A percentile compares a stretch with the other conserved stretches of the same genome.
phyloP scores from a whole-genome alignment of 2,797 vertebrate genomes.

The Pseudochirops corinnae region DNA sequence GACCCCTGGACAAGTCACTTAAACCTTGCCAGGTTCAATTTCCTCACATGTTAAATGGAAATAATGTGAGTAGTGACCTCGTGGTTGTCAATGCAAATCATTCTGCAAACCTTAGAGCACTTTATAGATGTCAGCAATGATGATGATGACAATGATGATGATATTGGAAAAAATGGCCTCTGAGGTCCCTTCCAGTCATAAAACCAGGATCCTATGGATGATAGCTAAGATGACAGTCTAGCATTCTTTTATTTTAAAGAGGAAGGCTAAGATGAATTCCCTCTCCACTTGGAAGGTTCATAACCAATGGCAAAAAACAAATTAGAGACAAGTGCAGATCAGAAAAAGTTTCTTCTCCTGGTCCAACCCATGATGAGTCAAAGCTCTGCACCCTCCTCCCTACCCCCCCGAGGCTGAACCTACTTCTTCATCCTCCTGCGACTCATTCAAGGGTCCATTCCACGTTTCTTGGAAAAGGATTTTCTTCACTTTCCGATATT shows the following conservation, averaged over 20 bases:
- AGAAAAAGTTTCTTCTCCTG: not conserved
- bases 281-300: not conserved
- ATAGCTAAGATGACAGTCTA: not conserved
- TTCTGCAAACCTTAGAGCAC: not conserved
- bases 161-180: not conserved
- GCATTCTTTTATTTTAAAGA: slow-evolving; percentile 50
- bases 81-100: not conserved
- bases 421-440: slow-evolving; percentile 91
- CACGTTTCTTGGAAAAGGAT: slow-evolving; percentile 96
- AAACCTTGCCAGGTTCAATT: not conserved
- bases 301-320: not conserved
- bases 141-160: not conserved
- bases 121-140: not conserved
- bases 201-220: not conserved
- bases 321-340: not conserved
- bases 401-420: not conserved
- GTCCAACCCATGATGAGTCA: not conserved
- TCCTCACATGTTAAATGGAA: not conserved
- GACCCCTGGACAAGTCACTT: not conserved
- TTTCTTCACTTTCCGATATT: slow-evolving; percentile 95
- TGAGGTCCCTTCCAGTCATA: not conserved
- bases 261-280: slow-evolving; percentile 29
- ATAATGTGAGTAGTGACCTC: not conserved
- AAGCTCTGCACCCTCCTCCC: not conserved
- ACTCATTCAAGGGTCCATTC: slow-evolving; percentile 95